phyloP scores from a whole-genome alignment of 2,888 invertebrate species.

The Ennomos quercinarius region DNA sequence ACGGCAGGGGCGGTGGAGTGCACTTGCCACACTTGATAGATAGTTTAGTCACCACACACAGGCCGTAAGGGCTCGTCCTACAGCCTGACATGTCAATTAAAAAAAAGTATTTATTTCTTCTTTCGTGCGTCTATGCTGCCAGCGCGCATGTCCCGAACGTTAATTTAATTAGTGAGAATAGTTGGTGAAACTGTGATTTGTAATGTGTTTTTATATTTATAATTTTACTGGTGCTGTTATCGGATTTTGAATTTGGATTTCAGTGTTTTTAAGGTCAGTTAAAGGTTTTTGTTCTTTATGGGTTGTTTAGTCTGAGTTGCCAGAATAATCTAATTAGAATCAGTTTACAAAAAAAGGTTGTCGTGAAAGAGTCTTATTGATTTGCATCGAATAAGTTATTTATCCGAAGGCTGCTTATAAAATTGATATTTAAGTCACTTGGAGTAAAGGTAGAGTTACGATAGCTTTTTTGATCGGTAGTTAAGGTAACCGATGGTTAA shows the following conservation, averaged over 20 bases:
- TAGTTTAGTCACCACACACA: conserved; percentile 79
- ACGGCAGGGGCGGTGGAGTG: conserved; percentile 76
- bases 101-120: conserved; percentile 44
- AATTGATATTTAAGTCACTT: no score
- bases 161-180: conserved; percentile 81
- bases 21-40: conserved; percentile 74
- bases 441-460: no score
- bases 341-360: conserved; percentile 4
- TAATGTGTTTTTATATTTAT: conserved; percentile 64
- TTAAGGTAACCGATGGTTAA: no score
- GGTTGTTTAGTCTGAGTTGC: not conserved
- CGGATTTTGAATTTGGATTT: conserved; percentile 58
- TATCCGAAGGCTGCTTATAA: no score
- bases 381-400: no score
- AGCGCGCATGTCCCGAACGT: conserved; percentile 70
- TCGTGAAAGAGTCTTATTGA: not conserved
- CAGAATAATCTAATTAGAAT: conserved; percentile 27
- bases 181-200: conserved; percentile 70
- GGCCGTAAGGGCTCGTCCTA: conserved; percentile 69
- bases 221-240: conserved; percentile 44
- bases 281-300: conserved; percentile 1
- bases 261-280: conserved; percentile 54
- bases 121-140: conserved; percentile 57
- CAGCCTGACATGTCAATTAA: conserved; percentile 23
- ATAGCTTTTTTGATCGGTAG: no score